These are phyloP conservation scores for Scleropages formosus DNA, from an alignment of 2,797 vertebrate species.

Conservation along the genomic window DNA sequence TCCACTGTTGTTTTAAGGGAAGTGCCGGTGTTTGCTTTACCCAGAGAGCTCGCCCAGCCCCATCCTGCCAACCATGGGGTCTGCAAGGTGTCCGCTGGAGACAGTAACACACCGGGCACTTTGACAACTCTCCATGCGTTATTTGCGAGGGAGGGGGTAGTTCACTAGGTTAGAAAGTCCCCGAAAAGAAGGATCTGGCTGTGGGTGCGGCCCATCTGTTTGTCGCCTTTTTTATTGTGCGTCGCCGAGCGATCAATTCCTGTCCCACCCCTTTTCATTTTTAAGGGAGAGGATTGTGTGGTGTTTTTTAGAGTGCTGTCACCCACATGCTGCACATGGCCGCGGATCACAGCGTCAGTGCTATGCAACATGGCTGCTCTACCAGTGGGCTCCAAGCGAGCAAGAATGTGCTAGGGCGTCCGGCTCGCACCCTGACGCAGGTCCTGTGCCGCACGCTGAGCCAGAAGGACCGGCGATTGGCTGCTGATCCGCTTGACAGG, in stretches of 20 bases:
- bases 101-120: neutral
- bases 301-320: neutral
- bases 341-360: neutral
- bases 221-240: neutral
- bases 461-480: slow-evolving; percentile 61
- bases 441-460: slow-evolving; percentile 68
- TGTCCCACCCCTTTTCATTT: neutral
- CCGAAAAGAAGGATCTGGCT: neutral
- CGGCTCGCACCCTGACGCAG: slow-evolving; percentile 33
- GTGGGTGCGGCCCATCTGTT: neutral
- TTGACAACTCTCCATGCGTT: neutral
- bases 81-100: neutral
- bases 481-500: slow-evolving; percentile 25
- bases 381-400: neutral
- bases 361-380: slow-evolving; percentile 1
- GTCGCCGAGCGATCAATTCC: neutral
- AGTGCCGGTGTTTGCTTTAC: neutral
- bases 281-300: neutral
- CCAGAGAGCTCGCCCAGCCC: slow-evolving; percentile 11
- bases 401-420: neutral
- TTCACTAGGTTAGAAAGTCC: neutral
- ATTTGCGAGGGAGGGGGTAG: neutral
- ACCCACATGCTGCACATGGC: neutral
- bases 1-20: neutral
- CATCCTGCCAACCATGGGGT: neutral